phyloP scores from a whole-genome alignment of 2,113 vertebrate genomes.

The Myotis lucifugus region DNA sequence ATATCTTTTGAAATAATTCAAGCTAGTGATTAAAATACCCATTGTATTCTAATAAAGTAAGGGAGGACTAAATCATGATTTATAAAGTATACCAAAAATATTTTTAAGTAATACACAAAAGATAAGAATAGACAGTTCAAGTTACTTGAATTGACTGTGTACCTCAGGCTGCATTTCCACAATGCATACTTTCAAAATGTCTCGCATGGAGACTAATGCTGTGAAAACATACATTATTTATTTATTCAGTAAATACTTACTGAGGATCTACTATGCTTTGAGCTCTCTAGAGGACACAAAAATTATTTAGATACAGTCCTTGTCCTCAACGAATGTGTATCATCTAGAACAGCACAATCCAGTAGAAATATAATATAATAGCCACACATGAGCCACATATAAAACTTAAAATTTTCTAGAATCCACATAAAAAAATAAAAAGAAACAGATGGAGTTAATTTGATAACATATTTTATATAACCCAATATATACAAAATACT shows the following conservation, averaged over 20 bases:
- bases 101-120: not conserved
- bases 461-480: not conserved
- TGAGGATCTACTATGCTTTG: not conserved
- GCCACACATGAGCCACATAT: not conserved
- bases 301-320: not conserved
- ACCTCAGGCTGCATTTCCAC: not conserved
- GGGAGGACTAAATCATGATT: not conserved
- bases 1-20: conserved; percentile 37
- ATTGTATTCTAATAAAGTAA: not conserved
- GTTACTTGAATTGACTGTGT: not conserved
- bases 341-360: not conserved
- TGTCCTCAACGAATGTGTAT: not conserved
- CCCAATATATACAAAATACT: not conserved
- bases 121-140: not conserved
- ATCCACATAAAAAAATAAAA: not conserved
- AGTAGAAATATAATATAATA: not conserved
- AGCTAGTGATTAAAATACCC: conserved; percentile 18
- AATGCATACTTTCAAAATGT: not conserved
- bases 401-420: not conserved
- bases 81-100: not conserved
- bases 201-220: not conserved
- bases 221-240: not conserved
- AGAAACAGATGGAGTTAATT: not conserved
- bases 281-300: not conserved
- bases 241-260: not conserved